Evolutionary conservation across 2,113 vertebrate species (phyloP).

Genomic region (Gopherus flavomarginatus): DNA sequence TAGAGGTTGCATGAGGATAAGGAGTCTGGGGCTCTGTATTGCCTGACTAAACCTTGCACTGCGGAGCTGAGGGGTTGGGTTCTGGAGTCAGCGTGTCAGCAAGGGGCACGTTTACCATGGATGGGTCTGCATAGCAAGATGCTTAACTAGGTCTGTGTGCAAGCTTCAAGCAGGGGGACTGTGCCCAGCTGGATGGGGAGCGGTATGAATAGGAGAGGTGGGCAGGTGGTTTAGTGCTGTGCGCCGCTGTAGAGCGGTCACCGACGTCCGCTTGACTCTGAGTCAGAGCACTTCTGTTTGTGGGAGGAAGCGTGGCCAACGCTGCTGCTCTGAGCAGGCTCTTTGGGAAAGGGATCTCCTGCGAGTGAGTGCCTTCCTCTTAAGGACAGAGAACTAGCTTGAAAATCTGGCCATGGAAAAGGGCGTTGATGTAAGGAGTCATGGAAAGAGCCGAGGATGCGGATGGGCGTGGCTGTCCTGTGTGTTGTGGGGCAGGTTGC

Average conservation of each 20-base stretch:
- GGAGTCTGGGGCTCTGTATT: background rate
- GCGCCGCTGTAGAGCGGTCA: background rate
- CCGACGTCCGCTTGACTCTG: no score
- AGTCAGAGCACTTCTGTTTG: background rate
- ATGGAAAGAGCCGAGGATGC: background rate
- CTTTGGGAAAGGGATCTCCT: background rate
- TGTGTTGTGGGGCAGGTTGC: background rate
- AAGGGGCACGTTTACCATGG: background rate
- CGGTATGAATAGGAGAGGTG: background rate
- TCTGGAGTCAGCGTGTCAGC: background rate
- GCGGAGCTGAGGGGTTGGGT: background rate
- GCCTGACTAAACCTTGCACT: background rate
- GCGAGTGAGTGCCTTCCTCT: background rate
- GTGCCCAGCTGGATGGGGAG: background rate
- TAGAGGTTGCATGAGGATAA: background rate
- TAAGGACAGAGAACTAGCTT: background rate
- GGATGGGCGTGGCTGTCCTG: background rate
- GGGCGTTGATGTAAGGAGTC: background rate
- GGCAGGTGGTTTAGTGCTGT: background rate
- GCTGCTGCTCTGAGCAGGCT: no score
- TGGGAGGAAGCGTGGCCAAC: no score
- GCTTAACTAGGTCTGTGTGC: background rate
- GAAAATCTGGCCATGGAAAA: background rate
- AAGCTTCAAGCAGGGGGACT: background rate
- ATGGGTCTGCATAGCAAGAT: background rate